Percentiles rank a stretch among this genome's conserved stretches.
These are phyloP conservation scores for Agrilus biguttatus DNA, from an alignment of 2,888 invertebrate genomes.

Conservation along the genomic window DNA sequence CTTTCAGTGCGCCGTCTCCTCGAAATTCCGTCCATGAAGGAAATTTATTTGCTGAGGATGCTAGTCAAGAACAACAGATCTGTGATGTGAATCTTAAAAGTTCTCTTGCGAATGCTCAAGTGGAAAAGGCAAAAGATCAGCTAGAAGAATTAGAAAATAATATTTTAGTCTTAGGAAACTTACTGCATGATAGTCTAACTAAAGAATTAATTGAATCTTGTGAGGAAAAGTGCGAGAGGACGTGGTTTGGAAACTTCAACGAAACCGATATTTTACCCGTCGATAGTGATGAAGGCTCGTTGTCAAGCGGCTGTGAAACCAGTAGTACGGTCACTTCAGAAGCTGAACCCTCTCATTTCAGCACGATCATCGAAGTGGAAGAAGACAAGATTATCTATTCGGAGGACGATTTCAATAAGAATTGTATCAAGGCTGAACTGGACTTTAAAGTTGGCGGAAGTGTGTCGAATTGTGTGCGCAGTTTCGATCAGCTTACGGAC, in stretches of 20 bases:
- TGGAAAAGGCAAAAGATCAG: slow-evolving; percentile 2
- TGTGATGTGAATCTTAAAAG: slow-evolving; percentile 7
- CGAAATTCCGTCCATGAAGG: slow-evolving; percentile 1
- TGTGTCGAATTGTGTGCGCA: slow-evolving; percentile 23
- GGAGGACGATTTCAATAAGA: slow-evolving; percentile 17
- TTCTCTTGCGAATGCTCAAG: not conserved
- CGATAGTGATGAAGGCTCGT: slow-evolving; percentile 60
- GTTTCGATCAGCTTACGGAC: slow-evolving; percentile 20
- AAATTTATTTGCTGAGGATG: slow-evolving; percentile 4
- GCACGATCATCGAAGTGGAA: slow-evolving; percentile 12
- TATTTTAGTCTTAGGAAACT: slow-evolving; percentile 21
- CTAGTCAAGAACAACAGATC: slow-evolving; percentile 6
- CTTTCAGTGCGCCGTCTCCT: slow-evolving; percentile 20
- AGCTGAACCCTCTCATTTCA: slow-evolving; percentile 26
- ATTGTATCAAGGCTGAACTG: slow-evolving; percentile 20
- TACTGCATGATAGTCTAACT: slow-evolving; percentile 22
- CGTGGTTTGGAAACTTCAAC: slow-evolving; percentile 23
- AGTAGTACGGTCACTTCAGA: slow-evolving; percentile 57
- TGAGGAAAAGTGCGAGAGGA: slow-evolving; percentile 18
- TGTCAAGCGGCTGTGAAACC: slow-evolving; percentile 70
- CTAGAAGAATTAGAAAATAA: slow-evolving; percentile 4
- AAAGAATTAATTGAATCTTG: slow-evolving; percentile 24
- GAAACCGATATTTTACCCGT: slow-evolving; percentile 37
- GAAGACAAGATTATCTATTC: slow-evolving; percentile 7
- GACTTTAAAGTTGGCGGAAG: slow-evolving; percentile 32